Conservation (phyloP, 2,113 vertebrate species). For the Hiodon tergisus region DNA sequence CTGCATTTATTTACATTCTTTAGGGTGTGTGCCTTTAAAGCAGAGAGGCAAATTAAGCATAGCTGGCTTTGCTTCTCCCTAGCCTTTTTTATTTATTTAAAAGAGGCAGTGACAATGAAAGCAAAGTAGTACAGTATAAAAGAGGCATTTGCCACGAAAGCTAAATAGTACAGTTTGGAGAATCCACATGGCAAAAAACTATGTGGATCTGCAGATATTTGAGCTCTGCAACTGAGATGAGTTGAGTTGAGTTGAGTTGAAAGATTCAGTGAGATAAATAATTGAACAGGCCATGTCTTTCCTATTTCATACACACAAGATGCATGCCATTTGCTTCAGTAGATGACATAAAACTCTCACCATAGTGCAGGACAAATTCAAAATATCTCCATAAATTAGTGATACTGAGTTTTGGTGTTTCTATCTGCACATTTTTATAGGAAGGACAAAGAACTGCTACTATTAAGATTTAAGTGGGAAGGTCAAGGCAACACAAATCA, state of each 20-base stretch:
- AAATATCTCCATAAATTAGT: constrained; percentile 5
- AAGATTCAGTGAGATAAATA: constrained; percentile 16
- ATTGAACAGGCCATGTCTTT: constrained; percentile 19
- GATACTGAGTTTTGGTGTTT: not conserved
- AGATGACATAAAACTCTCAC: not conserved
- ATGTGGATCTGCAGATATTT: not conserved
- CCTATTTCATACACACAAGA: not conserved
- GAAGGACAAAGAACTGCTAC: no score
- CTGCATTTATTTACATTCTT: not conserved
- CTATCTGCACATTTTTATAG: no score
- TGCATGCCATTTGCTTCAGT: not conserved
- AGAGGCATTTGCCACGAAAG: no score
- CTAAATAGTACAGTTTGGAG: no score
- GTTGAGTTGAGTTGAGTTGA: not conserved
- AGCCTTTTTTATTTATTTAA: not conserved
- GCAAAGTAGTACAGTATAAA: not conserved
- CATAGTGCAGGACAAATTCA: not conserved
- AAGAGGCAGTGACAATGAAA: not conserved
- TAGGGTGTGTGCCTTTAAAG: not conserved
- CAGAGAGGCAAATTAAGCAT: not conserved
- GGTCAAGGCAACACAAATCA: no score
- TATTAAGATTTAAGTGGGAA: no score
- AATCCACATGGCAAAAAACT: no score
- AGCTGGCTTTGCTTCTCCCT: not conserved
- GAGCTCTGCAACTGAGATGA: not conserved